phyloP scores from a whole-genome alignment of 2,113 vertebrate genomes.

The Phalacrocorax brasilianus region DNA sequence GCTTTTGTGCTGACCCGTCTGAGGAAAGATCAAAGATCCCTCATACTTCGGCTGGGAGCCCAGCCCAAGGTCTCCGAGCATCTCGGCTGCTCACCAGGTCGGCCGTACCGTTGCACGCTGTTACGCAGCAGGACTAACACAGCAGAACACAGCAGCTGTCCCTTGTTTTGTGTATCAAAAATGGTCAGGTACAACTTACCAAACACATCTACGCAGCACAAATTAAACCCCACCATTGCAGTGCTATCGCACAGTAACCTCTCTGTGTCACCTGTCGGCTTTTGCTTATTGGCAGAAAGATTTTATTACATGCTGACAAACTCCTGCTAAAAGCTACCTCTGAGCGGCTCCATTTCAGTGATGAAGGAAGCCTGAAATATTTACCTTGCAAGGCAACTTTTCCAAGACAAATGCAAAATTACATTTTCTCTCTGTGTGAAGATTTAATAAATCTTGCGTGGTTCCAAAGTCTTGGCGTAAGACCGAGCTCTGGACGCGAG shows the following conservation, averaged over 20 bases:
- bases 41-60: neutral
- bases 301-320: neutral
- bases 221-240: neutral
- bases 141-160: neutral
- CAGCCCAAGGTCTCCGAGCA: fast-evolving
- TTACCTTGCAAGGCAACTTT: neutral
- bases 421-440: neutral
- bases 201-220: neutral
- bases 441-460: neutral
- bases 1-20: neutral
- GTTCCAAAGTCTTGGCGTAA: neutral
- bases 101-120: fast-evolving
- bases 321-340: neutral
- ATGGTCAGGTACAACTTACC: fast-evolving
- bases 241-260: neutral
- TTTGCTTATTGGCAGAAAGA: neutral
- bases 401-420: neutral
- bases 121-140: neutral
- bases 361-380: neutral
- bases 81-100: neutral
- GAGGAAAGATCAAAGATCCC: constrained; percentile 13
- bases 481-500: neutral
- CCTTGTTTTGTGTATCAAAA: neutral
- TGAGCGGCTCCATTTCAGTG: neutral
- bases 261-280: neutral